phyloP scores from a whole-genome alignment of 2,888 invertebrate species.

The Cynaeus angustus region DNA sequence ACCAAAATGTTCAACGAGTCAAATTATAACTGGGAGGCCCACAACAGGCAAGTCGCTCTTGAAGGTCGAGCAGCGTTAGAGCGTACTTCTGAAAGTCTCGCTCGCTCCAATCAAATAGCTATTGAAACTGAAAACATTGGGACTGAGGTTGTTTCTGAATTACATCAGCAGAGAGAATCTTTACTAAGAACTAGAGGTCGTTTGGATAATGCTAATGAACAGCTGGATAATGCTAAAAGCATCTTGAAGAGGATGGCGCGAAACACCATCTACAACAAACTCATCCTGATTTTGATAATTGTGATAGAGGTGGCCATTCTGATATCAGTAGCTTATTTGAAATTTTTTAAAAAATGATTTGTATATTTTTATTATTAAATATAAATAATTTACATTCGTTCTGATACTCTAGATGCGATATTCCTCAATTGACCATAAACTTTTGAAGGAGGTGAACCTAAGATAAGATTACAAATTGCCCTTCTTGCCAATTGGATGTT shows the following conservation, averaged over 20 bases:
- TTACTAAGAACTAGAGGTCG: conserved; percentile 79
- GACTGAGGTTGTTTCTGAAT: conserved; percentile 83
- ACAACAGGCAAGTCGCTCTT: conserved; percentile 75
- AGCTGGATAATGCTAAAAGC: conserved; percentile 78
- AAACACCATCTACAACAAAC: conserved; percentile 83
- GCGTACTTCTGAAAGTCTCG: conserved; percentile 78
- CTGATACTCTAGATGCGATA: conserved; percentile 87
- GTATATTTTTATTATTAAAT: conserved; percentile 47
- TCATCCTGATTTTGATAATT: conserved; percentile 83
- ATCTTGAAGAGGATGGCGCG: conserved; percentile 80
- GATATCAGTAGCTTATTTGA: conserved; percentile 77
- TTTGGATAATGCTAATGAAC: conserved; percentile 82
- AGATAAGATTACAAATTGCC: conserved; percentile 95
- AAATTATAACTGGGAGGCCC: conserved; percentile 73
- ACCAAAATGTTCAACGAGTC: conserved; percentile 39
- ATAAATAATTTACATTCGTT: conserved; percentile 79
- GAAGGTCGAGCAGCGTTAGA: conserved; percentile 75
- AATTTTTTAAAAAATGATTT: conserved; percentile 71
- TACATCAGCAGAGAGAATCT: conserved; percentile 84
- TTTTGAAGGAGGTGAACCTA: conserved; percentile 98
- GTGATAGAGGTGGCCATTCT: conserved; percentile 81
- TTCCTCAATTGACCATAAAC: conserved; percentile 96
- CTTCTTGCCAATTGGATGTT: conserved; percentile 96
- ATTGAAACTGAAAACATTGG: conserved; percentile 88
- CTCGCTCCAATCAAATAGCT: conserved; percentile 82